Percentiles rank a stretch among this genome's conserved stretches.
Evolutionary conservation across 2,113 vertebrate species (phyloP).

Genomic region (Ammospiza nelsoni): DNA sequence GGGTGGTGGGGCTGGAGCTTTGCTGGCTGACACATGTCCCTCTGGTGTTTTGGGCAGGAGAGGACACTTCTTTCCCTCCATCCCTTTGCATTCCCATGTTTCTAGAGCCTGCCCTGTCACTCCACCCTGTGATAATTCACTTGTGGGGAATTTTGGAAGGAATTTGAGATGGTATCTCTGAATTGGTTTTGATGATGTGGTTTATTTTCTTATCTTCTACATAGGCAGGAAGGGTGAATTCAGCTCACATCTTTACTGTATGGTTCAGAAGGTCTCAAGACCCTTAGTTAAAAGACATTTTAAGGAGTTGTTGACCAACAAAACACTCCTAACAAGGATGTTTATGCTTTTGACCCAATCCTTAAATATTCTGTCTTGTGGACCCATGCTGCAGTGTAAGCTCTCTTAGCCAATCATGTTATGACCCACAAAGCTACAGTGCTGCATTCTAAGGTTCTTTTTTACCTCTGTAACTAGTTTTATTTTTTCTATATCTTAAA

Average conservation of each 20-base stretch:
- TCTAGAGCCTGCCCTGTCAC: neutral
- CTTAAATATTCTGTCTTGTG: neutral
- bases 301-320: neutral
- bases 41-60: neutral
- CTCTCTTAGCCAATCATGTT: neutral
- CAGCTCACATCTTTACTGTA: neutral
- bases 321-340: neutral
- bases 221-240: neutral
- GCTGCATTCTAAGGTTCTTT: neutral
- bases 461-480: neutral
- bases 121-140: neutral
- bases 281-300: neutral
- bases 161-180: neutral
- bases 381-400: neutral
- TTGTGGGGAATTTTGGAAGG: neutral
- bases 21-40: rapidly evolving
- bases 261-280: neutral
- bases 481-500: neutral
- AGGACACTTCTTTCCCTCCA: neutral
- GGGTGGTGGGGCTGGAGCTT: neutral
- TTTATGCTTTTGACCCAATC: neutral
- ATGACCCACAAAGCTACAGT: neutral
- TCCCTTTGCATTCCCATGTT: neutral
- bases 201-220: neutral
- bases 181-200: neutral